A percentile compares a stretch with the other conserved stretches of the same genome.
Evolutionary conservation across 2,888 invertebrate species (phyloP).

Genomic region (Julus scanicus): DNA sequence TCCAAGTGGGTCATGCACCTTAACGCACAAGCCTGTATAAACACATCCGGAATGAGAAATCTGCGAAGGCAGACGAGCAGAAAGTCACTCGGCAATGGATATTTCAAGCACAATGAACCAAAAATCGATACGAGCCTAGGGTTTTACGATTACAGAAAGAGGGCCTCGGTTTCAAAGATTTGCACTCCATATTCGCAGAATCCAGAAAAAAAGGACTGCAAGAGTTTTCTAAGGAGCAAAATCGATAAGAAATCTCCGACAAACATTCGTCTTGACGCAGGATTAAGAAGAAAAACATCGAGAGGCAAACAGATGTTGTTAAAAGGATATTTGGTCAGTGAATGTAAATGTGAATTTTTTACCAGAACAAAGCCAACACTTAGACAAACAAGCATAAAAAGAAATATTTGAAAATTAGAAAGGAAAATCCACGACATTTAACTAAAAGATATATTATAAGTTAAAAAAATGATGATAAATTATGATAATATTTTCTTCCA

Average conservation of each 20-base stretch:
- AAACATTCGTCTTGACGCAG: slow-evolving; percentile 34
- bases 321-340: not conserved
- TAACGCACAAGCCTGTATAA: not conserved
- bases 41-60: slow-evolving; percentile 7
- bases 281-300: slow-evolving; percentile 5
- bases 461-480: too few species aligned
- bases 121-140: not conserved
- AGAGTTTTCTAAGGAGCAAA: slow-evolving; percentile 10
- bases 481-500: too few species aligned
- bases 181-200: slow-evolving; percentile 28
- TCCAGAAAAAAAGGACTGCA: not conserved
- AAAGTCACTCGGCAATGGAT: not conserved
- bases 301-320: not conserved
- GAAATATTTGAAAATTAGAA: too few species aligned
- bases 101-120: slow-evolving; percentile 25
- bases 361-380: too few species aligned
- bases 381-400: too few species aligned
- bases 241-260: slow-evolving; percentile 39
- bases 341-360: not conserved
- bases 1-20: slow-evolving; percentile 33
- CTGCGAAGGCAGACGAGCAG: not conserved
- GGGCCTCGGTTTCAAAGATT: not conserved
- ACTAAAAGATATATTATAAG: too few species aligned
- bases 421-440: too few species aligned
- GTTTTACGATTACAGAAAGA: not conserved